Evolutionary conservation across 2,113 vertebrate genomes (phyloP).

Genomic region (Mormyrus iriodes): DNA sequence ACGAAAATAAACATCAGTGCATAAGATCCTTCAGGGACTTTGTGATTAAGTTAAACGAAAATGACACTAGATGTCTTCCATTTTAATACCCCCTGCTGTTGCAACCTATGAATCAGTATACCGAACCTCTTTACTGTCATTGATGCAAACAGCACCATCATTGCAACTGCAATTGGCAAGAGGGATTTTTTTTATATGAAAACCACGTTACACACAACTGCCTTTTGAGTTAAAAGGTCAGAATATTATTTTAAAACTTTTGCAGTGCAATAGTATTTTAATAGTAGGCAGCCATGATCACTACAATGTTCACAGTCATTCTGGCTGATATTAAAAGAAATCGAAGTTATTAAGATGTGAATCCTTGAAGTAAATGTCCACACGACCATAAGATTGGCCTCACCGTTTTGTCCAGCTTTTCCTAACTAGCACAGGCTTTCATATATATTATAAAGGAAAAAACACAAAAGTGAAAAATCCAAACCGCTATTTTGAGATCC

Average conservation of each 20-base stretch:
- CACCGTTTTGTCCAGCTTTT: neutral
- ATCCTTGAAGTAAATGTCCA: neutral
- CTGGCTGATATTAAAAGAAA: neutral
- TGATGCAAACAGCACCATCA: neutral
- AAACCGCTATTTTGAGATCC: neutral
- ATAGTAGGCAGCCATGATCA: neutral
- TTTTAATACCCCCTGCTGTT: neutral
- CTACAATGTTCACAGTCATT: neutral
- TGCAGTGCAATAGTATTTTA: neutral
- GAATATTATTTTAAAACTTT: neutral
- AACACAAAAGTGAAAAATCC: neutral
- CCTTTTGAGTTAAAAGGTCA: neutral
- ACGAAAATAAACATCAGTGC: neutral
- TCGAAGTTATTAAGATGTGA: neutral
- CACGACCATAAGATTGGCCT: neutral
- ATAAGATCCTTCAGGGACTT: neutral
- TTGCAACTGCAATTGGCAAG: neutral
- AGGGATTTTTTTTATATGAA: neutral
- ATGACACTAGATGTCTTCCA: neutral
- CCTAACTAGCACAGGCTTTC: neutral
- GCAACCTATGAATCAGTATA: neutral
- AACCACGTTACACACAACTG: neutral
- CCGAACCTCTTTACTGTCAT: neutral
- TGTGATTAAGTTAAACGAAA: neutral
- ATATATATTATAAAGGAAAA: neutral